Evolutionary conservation across 2,113 vertebrate species (phyloP).

Genomic region (Microcebus griseorufus): DNA sequence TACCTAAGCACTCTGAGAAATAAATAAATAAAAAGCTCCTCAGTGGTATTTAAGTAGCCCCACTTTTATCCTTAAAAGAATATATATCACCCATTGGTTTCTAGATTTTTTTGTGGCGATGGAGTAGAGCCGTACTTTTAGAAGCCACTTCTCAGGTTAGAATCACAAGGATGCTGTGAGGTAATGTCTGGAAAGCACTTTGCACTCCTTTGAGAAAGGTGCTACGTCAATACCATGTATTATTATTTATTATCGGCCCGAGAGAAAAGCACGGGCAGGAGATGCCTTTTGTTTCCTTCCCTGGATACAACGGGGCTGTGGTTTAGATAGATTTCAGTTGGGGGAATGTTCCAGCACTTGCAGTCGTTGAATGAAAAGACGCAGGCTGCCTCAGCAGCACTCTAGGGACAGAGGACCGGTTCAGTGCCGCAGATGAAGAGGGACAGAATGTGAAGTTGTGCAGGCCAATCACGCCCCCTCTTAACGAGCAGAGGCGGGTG

Average conservation of each 20-base stretch:
- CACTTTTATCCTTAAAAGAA: constrained; percentile 61
- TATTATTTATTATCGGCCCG: constrained; percentile 62
- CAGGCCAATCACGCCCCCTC: not conserved
- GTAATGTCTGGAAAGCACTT: constrained; percentile 79
- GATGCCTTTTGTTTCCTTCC: constrained; percentile 45
- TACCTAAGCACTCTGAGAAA: constrained; percentile 35
- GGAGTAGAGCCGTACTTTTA: constrained; percentile 27
- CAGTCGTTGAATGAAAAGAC: not conserved
- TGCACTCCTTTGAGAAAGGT: constrained; percentile 67
- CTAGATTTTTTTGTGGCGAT: constrained; percentile 59
- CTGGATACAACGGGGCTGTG: not conserved
- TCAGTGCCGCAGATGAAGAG: not conserved
- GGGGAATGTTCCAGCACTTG: not conserved
- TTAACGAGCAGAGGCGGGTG: not conserved
- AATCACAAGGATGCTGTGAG: constrained; percentile 66
- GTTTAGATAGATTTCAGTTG: not conserved
- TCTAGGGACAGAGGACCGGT: not conserved
- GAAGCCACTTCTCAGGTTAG: constrained; percentile 62
- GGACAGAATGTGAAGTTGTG: not conserved
- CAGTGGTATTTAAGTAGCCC: constrained; percentile 50
- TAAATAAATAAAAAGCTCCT: not conserved
- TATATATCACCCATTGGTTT: constrained; percentile 39
- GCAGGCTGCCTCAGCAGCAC: not conserved
- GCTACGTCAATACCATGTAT: constrained; percentile 56
- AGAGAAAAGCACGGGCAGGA: not conserved